Percentiles rank a stretch among this genome's conserved stretches.
These are phyloP conservation scores for Micropterix aruncella DNA, from an alignment of 2,888 invertebrate species.

Conservation along the genomic window DNA sequence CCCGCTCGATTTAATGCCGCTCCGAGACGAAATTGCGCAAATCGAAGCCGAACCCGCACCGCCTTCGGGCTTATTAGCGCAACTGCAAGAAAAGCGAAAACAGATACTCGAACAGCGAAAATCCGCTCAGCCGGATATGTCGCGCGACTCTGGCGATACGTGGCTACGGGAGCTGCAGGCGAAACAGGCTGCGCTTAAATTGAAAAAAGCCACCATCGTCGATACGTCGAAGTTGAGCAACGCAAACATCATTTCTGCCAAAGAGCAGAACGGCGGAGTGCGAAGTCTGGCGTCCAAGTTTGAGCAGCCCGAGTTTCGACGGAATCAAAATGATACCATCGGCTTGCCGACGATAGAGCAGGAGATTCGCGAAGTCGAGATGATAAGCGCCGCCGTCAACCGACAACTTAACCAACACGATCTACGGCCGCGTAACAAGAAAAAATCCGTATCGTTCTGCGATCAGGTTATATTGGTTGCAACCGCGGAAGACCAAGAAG, in stretches of 20 bases:
- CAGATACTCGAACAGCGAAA: slow-evolving; percentile 38
- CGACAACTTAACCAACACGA: slow-evolving; percentile 24
- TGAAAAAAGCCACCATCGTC: slow-evolving; percentile 26
- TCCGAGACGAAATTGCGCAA: slow-evolving; percentile 44
- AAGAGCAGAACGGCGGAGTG: slow-evolving; percentile 26
- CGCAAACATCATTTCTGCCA: slow-evolving; percentile 4
- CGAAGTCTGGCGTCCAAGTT: slow-evolving; percentile 73
- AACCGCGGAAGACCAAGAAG: slow-evolving; percentile 84
- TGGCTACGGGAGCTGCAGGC: slow-evolving; percentile 71
- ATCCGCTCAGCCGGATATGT: slow-evolving; percentile 20
- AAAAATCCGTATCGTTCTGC: slow-evolving; percentile 91
- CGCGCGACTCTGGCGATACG: slow-evolving; percentile 34
- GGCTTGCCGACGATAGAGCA: slow-evolving; percentile 37
- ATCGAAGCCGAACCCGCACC: slow-evolving; percentile 18
- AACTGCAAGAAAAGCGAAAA: slow-evolving; percentile 49
- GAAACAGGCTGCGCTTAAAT: slow-evolving; percentile 48
- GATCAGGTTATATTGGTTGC: slow-evolving; percentile 89
- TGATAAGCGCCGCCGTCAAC: slow-evolving; percentile 37
- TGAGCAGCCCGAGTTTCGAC: slow-evolving; percentile 26
- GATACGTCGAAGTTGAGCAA: slow-evolving; percentile 20
- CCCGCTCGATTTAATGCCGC: slow-evolving; percentile 51
- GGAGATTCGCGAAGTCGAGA: slow-evolving; percentile 39
- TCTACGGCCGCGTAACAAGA: slow-evolving; percentile 53
- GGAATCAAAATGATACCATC: slow-evolving; percentile 11
- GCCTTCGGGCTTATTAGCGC: slow-evolving; percentile 33